These are phyloP conservation scores for Manis pentadactyla DNA, from an alignment of 2,797 vertebrate species.

Conservation along the genomic window DNA sequence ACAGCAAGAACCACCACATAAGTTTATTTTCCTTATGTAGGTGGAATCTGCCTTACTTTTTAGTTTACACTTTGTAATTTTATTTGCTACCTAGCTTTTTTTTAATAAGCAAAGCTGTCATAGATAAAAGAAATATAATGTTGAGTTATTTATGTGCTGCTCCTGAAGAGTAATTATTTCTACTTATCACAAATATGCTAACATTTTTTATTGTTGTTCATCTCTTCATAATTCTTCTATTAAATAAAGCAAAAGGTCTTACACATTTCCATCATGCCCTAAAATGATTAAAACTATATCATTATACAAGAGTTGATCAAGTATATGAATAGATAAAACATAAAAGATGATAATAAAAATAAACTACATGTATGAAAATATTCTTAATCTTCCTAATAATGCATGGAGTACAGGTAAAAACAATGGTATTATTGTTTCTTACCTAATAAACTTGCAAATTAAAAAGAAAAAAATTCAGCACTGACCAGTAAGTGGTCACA, in stretches of 20 bases:
- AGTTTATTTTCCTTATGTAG: not conserved
- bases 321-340: not conserved
- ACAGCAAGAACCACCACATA: not conserved
- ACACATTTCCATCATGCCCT: not conserved
- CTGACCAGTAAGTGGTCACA: not conserved
- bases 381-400: not conserved
- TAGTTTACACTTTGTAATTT: not conserved
- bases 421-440: not conserved
- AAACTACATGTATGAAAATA: not conserved
- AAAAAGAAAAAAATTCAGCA: not conserved
- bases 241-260: not conserved
- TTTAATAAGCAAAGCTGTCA: not conserved
- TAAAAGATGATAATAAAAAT: not conserved
- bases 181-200: not conserved
- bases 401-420: not conserved
- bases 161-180: not conserved
- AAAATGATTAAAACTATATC: not conserved
- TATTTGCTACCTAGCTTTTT: not conserved
- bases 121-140: not conserved
- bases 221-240: not conserved
- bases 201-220: not conserved
- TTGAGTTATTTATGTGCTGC: not conserved
- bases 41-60: not conserved
- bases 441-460: not conserved
- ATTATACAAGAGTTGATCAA: not conserved